Evolutionary conservation across 2,113 vertebrate genomes (phyloP).

Genomic region (Columba janthina): DNA sequence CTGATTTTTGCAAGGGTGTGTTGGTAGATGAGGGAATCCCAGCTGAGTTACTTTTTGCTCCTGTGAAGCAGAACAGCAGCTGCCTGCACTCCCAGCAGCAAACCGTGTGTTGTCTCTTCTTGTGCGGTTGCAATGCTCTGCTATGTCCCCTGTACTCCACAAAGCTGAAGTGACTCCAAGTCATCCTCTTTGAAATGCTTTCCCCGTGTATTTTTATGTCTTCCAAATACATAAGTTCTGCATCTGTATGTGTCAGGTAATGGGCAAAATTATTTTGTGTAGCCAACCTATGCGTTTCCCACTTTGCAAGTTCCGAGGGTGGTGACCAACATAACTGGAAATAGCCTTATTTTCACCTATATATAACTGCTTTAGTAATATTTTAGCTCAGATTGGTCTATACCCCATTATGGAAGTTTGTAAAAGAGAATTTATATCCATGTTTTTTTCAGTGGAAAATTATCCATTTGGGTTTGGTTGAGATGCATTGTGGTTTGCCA

Average conservation of each 20-base stretch:
- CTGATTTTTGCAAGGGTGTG: neutral
- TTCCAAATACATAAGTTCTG: neutral
- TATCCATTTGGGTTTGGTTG: neutral
- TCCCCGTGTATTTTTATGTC: neutral
- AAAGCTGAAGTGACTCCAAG: neutral
- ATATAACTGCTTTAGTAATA: neutral
- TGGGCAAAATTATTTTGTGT: neutral
- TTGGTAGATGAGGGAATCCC: neutral
- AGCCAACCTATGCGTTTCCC: neutral
- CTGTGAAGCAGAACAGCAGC: neutral
- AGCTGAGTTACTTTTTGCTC: neutral
- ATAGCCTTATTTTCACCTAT: neutral
- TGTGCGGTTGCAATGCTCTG: neutral
- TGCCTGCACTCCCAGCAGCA: neutral
- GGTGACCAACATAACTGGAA: neutral
- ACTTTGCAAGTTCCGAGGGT: neutral
- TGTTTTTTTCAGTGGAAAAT: neutral
- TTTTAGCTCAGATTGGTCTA: neutral
- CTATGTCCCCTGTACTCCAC: neutral
- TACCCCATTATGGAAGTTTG: neutral
- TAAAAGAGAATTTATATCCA: neutral
- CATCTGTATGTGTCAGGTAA: neutral
- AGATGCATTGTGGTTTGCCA: neutral
- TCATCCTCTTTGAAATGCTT: neutral
- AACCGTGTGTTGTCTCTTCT: neutral